Evolutionary conservation across 2,113 vertebrate genomes (phyloP).

Genomic region (Lathamus discolor): DNA sequence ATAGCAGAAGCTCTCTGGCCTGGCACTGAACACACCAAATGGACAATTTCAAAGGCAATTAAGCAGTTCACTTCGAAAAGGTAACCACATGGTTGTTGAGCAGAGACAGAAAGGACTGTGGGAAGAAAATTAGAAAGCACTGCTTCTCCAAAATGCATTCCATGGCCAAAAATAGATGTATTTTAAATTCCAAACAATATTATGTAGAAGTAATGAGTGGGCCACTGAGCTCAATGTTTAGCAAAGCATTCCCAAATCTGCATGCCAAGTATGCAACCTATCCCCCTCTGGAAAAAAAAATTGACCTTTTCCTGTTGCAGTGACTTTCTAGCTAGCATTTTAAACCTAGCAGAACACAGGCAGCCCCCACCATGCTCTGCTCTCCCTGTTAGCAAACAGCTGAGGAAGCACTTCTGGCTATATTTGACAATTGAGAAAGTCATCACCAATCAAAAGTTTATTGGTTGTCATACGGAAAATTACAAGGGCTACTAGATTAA

Average conservation of each 20-base stretch:
- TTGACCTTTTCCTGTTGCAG: neutral
- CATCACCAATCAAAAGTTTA: neutral
- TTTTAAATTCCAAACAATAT: neutral
- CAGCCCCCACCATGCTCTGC: neutral
- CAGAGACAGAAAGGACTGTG: neutral
- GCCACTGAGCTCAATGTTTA: neutral
- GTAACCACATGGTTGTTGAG: conserved; percentile 6
- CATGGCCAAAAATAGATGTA: neutral
- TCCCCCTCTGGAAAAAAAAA: neutral
- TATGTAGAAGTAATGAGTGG: neutral
- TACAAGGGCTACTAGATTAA: neutral
- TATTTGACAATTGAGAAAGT: neutral
- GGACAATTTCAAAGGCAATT: neutral
- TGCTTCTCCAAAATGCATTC: neutral
- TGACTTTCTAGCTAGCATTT: neutral
- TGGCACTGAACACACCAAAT: neutral
- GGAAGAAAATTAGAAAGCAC: conserved; percentile 35
- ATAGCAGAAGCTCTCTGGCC: neutral
- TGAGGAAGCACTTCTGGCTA: neutral
- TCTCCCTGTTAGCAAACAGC: neutral
- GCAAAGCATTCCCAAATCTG: neutral
- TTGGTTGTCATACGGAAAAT: neutral
- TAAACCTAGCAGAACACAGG: neutral
- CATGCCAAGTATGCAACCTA: neutral
- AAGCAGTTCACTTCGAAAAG: neutral